A percentile compares a stretch with the other conserved stretches of the same genome.
Evolutionary conservation across 92 coral and sea anemone species (phyloP).

Genomic region (Parazoanthus swiftii): DNA sequence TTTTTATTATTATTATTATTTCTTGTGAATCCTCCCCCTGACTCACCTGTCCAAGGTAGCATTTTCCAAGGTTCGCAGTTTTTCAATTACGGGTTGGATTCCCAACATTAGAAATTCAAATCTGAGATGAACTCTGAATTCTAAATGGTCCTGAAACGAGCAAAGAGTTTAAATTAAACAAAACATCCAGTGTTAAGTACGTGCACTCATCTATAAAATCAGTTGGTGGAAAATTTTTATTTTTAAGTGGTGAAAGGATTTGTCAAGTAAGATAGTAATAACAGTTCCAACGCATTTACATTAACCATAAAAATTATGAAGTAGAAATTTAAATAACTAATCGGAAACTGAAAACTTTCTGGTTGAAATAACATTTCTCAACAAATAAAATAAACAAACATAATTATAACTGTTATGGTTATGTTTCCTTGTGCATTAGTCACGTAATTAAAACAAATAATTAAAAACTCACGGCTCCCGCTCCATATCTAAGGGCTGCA

Average conservation of each 20-base stretch:
- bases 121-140: conserved; percentile 93
- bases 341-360: too few relatives aligned
- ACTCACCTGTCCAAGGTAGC: conserved; percentile 80
- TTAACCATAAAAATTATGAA: too few relatives aligned
- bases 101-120: conserved; percentile 99
- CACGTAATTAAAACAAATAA: too few relatives aligned
- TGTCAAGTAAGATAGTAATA: too few relatives aligned
- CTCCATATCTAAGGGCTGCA: conserved; percentile 94
- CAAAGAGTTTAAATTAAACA: neutral
- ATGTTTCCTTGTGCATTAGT: too few relatives aligned
- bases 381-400: too few relatives aligned
- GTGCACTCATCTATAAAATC: neutral
- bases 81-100: conserved; percentile 96
- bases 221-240: neutral
- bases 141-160: conserved; percentile 80
- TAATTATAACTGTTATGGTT: too few relatives aligned
- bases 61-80: conserved; percentile 89
- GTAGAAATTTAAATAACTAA: too few relatives aligned
- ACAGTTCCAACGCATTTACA: too few relatives aligned
- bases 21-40: neutral
- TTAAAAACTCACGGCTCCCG: conserved; percentile 84
- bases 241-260: neutral
- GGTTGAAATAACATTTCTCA: too few relatives aligned
- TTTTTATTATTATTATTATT: too few relatives aligned
- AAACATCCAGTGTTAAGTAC: neutral